phyloP scores from a whole-genome alignment of 30 jellyfish, hydroid and myxozoan genomes.

The Aurelia aurita complex sp. Pacific region DNA sequence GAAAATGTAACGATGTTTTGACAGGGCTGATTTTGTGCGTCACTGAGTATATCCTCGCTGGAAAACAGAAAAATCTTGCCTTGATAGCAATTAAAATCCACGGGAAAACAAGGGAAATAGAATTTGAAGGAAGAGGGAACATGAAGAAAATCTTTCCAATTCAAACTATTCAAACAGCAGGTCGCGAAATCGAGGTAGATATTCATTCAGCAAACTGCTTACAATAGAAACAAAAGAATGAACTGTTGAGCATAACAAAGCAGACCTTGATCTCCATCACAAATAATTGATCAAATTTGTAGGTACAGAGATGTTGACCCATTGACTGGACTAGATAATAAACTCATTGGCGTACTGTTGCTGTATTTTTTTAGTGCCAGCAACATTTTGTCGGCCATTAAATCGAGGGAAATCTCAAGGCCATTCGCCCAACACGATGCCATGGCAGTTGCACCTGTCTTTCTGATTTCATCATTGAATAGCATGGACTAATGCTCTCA shows the following conservation, averaged over 20 bases:
- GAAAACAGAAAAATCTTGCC: conserved; percentile 2
- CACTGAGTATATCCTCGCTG: no score
- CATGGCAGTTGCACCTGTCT: conserved; percentile 57
- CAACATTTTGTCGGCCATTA: background rate
- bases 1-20: no score
- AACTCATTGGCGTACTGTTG: background rate
- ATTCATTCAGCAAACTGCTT: conserved; percentile 24
- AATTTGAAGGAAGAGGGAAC: no score
- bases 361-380: background rate
- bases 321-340: conserved; percentile 28
- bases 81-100: background rate
- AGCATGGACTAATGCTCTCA: conserved; percentile 66
- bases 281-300: conserved; percentile 64
- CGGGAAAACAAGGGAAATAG: no score
- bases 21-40: no score
- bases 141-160: no score
- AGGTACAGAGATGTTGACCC: conserved; percentile 59
- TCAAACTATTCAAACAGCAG: conserved; percentile 36
- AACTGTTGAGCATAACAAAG: conserved; percentile 70
- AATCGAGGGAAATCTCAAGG: conserved; percentile 17
- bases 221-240: conserved; percentile 62
- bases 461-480: conserved; percentile 11
- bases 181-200: conserved; percentile 40
- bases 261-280: conserved; percentile 61
- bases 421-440: conserved; percentile 15